A percentile compares a stretch with the other conserved stretches of the same genome.
phyloP scores from a whole-genome alignment of 2,113 vertebrate species.

The Myiozetetes cayanensis region DNA sequence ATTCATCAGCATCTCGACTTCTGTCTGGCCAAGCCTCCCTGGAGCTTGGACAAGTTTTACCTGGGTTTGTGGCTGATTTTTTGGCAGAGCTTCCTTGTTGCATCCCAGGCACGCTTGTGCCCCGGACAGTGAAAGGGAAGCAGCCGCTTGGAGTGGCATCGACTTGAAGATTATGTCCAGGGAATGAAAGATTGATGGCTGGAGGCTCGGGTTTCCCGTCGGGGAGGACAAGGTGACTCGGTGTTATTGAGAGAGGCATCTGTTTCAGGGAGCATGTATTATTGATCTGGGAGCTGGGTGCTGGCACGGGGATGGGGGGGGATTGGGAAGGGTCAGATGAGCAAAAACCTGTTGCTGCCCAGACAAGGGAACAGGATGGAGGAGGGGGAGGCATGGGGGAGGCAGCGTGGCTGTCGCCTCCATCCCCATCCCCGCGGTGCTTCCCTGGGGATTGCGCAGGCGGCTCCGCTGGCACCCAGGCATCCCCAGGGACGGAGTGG shows the following conservation, averaged over 20 bases:
- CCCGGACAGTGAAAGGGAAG: background rate
- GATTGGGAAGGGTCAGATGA: background rate
- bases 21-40: background rate
- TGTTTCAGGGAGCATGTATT: slow-evolving; percentile 65
- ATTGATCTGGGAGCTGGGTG: slow-evolving; percentile 43
- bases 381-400: background rate
- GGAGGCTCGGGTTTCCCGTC: slow-evolving; percentile 20
- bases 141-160: background rate
- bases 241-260: slow-evolving; percentile 37
- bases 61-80: background rate
- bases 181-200: slow-evolving; percentile 70
- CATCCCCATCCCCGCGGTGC: rapidly evolving
- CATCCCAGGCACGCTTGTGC: background rate
- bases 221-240: background rate
- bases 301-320: rapidly evolving
- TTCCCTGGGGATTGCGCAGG: rapidly evolving
- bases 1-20: background rate
- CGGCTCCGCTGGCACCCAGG: background rate
- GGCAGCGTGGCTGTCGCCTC: rapidly evolving
- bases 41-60: background rate
- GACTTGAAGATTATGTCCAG: background rate
- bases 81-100: background rate
- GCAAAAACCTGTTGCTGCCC: background rate
- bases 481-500: background rate
- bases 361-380: background rate